Percentiles rank a stretch among this genome's conserved stretches.
phyloP scores from a whole-genome alignment of 2,888 invertebrate species.

The Lasioglossum figueresi region DNA sequence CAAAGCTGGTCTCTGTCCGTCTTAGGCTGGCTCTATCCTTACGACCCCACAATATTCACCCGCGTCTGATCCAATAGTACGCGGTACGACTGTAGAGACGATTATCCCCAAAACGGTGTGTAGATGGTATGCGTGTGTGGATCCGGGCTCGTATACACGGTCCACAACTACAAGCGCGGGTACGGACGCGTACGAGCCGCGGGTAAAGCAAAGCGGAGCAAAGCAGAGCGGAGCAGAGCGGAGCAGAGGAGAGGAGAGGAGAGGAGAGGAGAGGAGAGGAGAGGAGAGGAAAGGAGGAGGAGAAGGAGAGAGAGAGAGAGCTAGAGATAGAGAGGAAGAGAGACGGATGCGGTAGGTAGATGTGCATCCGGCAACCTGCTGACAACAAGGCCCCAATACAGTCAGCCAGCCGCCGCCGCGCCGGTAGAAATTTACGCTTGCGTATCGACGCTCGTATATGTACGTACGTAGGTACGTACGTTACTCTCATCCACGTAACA shows the following conservation, averaged over 20 bases:
- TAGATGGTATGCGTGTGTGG: slow-evolving; percentile 17
- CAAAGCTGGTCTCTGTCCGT: slow-evolving; percentile 7
- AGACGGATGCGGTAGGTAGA: slow-evolving; percentile 56
- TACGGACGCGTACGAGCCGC: background rate
- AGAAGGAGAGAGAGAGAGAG: background rate
- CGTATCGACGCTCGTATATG: slow-evolving; percentile 39
- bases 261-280: too few relatives aligned
- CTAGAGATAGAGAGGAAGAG: background rate
- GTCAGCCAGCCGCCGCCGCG: slow-evolving; percentile 24
- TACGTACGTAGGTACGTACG: slow-evolving; percentile 31
- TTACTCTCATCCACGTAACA: slow-evolving; percentile 57
- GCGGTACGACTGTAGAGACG: slow-evolving; percentile 50
- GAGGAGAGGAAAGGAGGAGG: background rate
- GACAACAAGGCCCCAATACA: slow-evolving; percentile 71
- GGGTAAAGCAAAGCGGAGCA: slow-evolving; percentile 22
- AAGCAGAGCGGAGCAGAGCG: slow-evolving; percentile 55
- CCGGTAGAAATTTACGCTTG: slow-evolving; percentile 58
- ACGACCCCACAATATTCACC: slow-evolving; percentile 50
- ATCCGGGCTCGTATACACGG: background rate
- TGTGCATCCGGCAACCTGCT: slow-evolving; percentile 72
- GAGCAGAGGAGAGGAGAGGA: slow-evolving; percentile 5
- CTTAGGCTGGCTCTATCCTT: slow-evolving; percentile 32
- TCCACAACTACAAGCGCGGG: background rate
- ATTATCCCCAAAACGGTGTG: slow-evolving; percentile 60
- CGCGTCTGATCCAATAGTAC: slow-evolving; percentile 60